Evolutionary conservation across 2,888 invertebrate genomes (phyloP).

Genomic region (Dione vanillae): DNA sequence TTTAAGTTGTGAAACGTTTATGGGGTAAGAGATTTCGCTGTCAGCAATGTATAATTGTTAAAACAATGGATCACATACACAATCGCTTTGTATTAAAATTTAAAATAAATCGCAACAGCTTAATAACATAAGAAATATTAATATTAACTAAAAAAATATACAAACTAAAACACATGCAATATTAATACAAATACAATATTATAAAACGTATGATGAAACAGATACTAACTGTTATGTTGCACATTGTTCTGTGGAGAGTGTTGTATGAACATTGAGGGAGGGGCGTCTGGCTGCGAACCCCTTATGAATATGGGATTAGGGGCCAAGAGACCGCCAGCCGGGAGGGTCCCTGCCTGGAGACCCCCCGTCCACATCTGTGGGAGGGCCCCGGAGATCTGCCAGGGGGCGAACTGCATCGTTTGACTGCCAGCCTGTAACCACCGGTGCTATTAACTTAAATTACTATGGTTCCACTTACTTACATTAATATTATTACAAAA

Average conservation of each 20-base stretch:
- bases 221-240: constrained; percentile 77
- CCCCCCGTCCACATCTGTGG: constrained; percentile 91
- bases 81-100: background rate
- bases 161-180: too few species aligned
- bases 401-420: constrained; percentile 91
- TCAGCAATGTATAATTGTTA: background rate
- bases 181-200: background rate
- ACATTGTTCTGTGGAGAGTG: constrained; percentile 87
- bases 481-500: too few species aligned
- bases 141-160: too few species aligned
- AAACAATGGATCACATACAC: background rate
- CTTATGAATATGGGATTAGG: constrained; percentile 93
- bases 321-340: constrained; percentile 86
- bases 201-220: background rate
- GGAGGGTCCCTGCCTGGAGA: constrained; percentile 86
- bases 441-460: constrained; percentile 21
- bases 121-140: background rate
- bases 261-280: constrained; percentile 91
- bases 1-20: background rate
- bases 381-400: constrained; percentile 89
- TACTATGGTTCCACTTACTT: too few species aligned
- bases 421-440: constrained; percentile 83
- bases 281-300: constrained; percentile 89
- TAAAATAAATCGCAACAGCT: background rate
- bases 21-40: background rate